A percentile compares a stretch with the other conserved stretches of the same genome.
Evolutionary conservation across 2,888 invertebrate genomes (phyloP).

Genomic region (Iphiclides podalirius): DNA sequence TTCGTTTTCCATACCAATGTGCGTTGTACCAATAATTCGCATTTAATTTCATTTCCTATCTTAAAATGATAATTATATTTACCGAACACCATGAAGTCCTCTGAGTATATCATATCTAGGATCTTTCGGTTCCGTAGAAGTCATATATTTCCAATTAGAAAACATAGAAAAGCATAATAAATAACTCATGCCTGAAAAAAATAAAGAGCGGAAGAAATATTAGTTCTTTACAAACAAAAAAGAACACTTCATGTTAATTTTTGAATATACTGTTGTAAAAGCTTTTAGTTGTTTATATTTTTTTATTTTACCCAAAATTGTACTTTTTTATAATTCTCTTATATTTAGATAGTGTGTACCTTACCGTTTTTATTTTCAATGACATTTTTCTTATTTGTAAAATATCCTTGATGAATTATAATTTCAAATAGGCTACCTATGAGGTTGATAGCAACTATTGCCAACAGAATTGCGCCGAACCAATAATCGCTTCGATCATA

Average conservation of each 20-base stretch:
- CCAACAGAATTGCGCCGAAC: conserved; percentile 12
- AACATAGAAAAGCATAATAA: conserved; percentile 24
- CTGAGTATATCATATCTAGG: conserved; percentile 9
- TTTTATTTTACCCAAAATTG: too few species aligned
- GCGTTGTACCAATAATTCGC: too few species aligned
- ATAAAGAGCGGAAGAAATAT: background rate
- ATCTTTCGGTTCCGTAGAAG: conserved; percentile 2
- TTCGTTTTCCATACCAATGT: too few species aligned
- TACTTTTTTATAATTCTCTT: too few species aligned
- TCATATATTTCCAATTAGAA: conserved; percentile 19
- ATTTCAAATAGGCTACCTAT: conserved; percentile 29
- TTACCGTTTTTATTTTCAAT: conserved; percentile 17
- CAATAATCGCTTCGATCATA: conserved; percentile 8
- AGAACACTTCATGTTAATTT: too few species aligned
- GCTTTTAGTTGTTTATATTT: too few species aligned
- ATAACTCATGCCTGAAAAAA: conserved; percentile 20
- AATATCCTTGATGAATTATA: conserved; percentile 24
- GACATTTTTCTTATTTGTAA: conserved; percentile 6
- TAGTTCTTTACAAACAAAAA: too few species aligned
- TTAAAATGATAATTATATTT: too few species aligned
- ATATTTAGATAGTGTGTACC: too few species aligned
- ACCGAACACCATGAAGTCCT: conserved; percentile 24
- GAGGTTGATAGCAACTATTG: conserved; percentile 30
- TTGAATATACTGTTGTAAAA: too few species aligned
- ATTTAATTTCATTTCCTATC: too few species aligned